Conservation (phyloP, 2,888 invertebrate species). For the Phyllotreta striolata region DNA sequence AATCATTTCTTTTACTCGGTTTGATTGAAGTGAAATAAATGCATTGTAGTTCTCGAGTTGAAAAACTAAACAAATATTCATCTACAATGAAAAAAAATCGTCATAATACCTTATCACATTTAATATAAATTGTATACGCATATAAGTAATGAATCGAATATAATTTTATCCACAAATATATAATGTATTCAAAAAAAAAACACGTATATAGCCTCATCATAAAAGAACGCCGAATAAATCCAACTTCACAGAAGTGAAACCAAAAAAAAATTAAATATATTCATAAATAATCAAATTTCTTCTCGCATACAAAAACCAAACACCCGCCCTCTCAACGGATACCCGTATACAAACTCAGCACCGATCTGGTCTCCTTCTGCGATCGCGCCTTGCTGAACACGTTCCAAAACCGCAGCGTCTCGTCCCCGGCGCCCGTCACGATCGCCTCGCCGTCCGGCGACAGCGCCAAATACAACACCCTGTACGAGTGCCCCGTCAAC, state of each 20-base stretch:
- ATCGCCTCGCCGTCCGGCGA: slow-evolving; percentile 99
- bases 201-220: slow-evolving; percentile 29
- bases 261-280: neutral
- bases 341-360: slow-evolving; percentile 90
- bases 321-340: slow-evolving; percentile 68
- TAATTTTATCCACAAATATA: slow-evolving; percentile 35
- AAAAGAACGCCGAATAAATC: too few species aligned
- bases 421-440: slow-evolving; percentile 98
- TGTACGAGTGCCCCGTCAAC: slow-evolving; percentile 94
- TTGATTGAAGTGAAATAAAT: slow-evolving; percentile 17
- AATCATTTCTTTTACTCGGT: neutral
- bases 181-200: slow-evolving; percentile 36
- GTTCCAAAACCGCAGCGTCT: slow-evolving; percentile 98
- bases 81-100: slow-evolving; percentile 7
- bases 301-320: neutral
- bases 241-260: slow-evolving; percentile 40
- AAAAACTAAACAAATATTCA: slow-evolving; percentile 2
- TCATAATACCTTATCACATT: slow-evolving; percentile 35
- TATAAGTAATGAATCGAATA: slow-evolving; percentile 32
- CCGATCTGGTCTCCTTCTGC: slow-evolving; percentile 92
- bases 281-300: neutral
- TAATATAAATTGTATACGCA: slow-evolving; percentile 34
- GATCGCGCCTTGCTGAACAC: slow-evolving; percentile 97
- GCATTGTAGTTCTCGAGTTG: slow-evolving; percentile 12
- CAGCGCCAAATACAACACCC: slow-evolving; percentile 94